These are phyloP conservation scores for Philotrypesis tridentata DNA, from an alignment of 1,140 invertebrate genomes.

Conservation along the genomic window DNA sequence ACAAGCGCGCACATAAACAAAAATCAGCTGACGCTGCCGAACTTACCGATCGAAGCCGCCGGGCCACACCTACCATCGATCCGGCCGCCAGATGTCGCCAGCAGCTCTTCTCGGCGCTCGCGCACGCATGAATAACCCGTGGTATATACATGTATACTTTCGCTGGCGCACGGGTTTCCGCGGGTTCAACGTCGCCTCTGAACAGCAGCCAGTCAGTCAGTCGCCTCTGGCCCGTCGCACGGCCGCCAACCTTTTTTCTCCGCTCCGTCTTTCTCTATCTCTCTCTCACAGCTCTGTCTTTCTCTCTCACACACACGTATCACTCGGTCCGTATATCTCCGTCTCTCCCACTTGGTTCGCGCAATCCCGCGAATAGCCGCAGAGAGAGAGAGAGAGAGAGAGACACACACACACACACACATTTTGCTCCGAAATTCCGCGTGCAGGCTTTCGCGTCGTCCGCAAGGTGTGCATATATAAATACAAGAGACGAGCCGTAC, in stretches of 20 bases:
- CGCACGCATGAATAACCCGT: conserved; percentile 24
- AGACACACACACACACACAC: neutral
- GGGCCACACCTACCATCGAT: neutral
- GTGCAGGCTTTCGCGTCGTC: neutral
- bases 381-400: too few relatives aligned
- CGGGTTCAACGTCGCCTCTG: neutral
- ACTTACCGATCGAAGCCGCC: neutral
- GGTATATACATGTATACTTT: neutral
- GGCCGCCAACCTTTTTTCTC: neutral
- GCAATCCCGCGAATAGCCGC: neutral
- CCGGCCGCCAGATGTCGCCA: neutral
- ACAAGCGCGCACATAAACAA: neutral
- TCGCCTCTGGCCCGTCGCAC: conserved; percentile 37
- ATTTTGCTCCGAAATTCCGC: neutral
- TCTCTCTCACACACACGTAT: neutral
- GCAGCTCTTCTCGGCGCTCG: neutral
- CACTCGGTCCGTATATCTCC: neutral
- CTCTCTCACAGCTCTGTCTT: neutral
- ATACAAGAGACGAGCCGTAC: too few relatives aligned
- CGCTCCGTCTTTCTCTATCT: neutral
- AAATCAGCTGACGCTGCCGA: conserved; percentile 19
- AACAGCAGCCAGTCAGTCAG: conserved; percentile 25
- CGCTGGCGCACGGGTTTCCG: neutral
- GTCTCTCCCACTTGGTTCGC: neutral
- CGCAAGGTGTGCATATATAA: neutral